Base-by-base conservation (phyloP, 2,888 invertebrate genomes). In the Meta bourneti region DNA sequence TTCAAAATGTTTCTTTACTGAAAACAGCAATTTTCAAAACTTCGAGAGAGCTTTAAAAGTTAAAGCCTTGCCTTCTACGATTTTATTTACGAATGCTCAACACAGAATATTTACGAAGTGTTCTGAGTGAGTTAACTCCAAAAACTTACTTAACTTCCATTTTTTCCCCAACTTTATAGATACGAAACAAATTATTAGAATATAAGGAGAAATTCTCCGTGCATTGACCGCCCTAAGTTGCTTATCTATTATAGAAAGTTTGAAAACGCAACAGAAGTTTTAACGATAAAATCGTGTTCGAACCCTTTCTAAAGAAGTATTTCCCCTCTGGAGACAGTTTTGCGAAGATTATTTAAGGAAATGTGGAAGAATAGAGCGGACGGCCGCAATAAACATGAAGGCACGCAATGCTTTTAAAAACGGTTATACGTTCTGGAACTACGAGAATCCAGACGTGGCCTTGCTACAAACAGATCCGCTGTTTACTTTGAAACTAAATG, bases 401-500 rank as follows among this genome's bases (percentile, higher is more conserved):
- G 75, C 77, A 82, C 89, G 82, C 89, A 78, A 82, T 70, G 20
- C 77, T 77, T 70, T 77, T 77, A 69, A 75, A 75, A 75, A 77
- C 54, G 81, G 52, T 72, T 81, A 48, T 85, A 82, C 81, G 6
- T 16, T 85, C 49, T 54, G 75, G 72, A n/a, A 19, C 71, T 49
- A 11, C 19, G 69, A 77, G 85, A 69, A 77, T 87, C 52, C 79
- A 78, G 34, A 34, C 34, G 34, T 34, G 8, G 20, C 52, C 79
- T 54, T 61, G 61, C 34, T 81, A 54, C 81, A 88, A 72, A 81
- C 81, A 19, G 49, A 81, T 81, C 8, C 61, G 48, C 71, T 81
- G 71, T 81, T 90, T 84, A 49, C 78, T 87, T 87, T 61, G 71
- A 80, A 77, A 80, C 87, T 90, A 90, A 90, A 90, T 90, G 83